A percentile compares a stretch with the other conserved stretches of the same genome.
phyloP scores from a whole-genome alignment of 2,888 invertebrate genomes.

The Tetramorium bicarinatum region DNA sequence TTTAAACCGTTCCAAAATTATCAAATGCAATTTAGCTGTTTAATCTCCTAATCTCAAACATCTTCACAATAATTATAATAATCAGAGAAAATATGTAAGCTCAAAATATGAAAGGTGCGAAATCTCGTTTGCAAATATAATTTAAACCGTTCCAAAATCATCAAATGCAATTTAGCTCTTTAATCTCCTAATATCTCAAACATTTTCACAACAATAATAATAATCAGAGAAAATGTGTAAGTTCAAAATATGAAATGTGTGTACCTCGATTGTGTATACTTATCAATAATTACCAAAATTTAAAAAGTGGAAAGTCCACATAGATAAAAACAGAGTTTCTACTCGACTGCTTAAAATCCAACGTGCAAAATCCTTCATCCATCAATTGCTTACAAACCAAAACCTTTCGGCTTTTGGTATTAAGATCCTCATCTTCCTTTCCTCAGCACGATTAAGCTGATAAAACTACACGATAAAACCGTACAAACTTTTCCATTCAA shows the following conservation, averaged over 20 bases:
- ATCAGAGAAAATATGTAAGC: no score
- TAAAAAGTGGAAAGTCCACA: not conserved
- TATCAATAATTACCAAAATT: not conserved
- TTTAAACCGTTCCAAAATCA: not conserved
- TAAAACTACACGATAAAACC: not conserved
- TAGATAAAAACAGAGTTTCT: not conserved
- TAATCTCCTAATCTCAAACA: not conserved
- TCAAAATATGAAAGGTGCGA: not conserved
- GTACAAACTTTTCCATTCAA: not conserved
- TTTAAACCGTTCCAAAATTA: not conserved
- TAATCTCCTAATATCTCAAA: not conserved
- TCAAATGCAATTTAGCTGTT: not conserved
- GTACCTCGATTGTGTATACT: not conserved
- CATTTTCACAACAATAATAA: not conserved
- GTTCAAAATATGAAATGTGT: not conserved
- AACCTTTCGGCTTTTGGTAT: not conserved
- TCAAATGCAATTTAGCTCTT: not conserved
- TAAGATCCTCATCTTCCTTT: not conserved
- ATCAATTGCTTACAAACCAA: not conserved
- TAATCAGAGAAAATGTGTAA: not conserved
- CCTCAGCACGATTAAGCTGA: not conserved
- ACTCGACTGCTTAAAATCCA: not conserved
- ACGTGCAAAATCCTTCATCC: not conserved
- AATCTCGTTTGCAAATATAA: conserved; percentile 22
- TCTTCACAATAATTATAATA: conserved; percentile 5